These are phyloP conservation scores for Drosophila kohkoa DNA, from an alignment of 1,140 invertebrate genomes.

Conservation along the genomic window DNA sequence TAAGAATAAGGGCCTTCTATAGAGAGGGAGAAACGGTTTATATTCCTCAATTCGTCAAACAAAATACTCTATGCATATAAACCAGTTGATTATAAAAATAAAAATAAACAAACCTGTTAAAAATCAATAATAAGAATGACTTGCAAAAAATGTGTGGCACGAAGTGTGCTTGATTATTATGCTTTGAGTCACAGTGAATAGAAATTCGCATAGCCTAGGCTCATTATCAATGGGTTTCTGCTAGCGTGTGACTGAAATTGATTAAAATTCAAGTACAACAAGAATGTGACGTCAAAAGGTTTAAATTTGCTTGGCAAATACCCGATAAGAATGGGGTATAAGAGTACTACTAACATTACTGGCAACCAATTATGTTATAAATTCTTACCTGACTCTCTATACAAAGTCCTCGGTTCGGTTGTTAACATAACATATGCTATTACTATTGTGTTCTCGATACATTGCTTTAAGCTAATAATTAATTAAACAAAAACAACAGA, in stretches of 20 bases:
- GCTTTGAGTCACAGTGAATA: background rate
- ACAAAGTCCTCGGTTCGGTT: no score
- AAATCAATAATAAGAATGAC: constrained; percentile 2
- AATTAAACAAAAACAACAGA: no score
- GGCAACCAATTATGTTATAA: no score
- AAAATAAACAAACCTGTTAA: constrained; percentile 20
- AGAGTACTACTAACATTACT: no score
- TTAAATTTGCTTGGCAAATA: background rate
- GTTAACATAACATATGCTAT: no score
- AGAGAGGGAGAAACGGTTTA: no score
- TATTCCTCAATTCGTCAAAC: background rate
- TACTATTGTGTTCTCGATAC: no score
- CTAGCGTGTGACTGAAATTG: background rate
- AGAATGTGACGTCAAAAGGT: background rate
- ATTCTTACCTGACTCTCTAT: no score
- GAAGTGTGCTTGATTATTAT: background rate
- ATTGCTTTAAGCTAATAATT: no score
- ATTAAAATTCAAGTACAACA: background rate
- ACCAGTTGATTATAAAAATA: background rate
- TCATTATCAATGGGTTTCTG: background rate
- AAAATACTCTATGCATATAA: background rate
- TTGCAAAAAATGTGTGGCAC: background rate
- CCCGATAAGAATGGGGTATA: no score
- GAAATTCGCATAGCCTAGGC: background rate
- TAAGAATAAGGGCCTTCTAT: constrained; percentile 48